A percentile compares a stretch with the other conserved stretches of the same genome.
Conservation (phyloP, 2,888 invertebrate species). For the Hirtodrosophila duncani region DNA sequence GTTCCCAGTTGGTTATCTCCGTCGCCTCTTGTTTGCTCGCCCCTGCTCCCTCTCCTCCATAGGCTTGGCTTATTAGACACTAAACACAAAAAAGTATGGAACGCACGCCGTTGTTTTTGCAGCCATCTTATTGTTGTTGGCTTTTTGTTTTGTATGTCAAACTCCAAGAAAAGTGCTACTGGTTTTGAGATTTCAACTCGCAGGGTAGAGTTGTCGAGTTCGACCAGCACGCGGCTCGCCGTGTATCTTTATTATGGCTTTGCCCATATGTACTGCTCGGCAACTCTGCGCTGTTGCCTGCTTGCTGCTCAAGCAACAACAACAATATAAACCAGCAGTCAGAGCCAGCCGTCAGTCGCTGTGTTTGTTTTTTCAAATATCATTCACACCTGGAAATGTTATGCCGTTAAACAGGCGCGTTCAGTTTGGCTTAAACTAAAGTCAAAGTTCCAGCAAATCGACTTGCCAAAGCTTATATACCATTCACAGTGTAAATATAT, state of each 20-base stretch:
- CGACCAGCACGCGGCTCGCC: constrained; percentile 37
- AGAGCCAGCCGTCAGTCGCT: constrained; percentile 37
- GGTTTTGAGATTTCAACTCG: constrained; percentile 66
- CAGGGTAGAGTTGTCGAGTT: constrained; percentile 51
- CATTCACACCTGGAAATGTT: constrained; percentile 39
- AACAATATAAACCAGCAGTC: constrained; percentile 15
- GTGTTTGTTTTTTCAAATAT: constrained; percentile 60
- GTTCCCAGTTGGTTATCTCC: constrained; percentile 45
- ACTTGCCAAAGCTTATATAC: no score
- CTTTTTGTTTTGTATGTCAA: constrained; percentile 43
- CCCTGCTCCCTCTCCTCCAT: constrained; percentile 41
- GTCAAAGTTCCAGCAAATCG: no score
- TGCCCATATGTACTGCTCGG: constrained; percentile 48
- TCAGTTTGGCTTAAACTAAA: no score
- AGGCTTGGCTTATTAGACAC: constrained; percentile 67
- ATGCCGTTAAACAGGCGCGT: constrained; percentile 1
- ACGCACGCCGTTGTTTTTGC: constrained; percentile 14
- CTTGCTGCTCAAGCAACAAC: constrained; percentile 31
- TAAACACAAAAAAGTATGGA: constrained; percentile 38
- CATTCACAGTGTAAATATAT: no score
- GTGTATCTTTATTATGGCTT: constrained; percentile 40
- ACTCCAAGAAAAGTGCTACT: constrained; percentile 73
- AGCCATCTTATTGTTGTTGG: not conserved
- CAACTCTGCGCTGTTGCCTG: constrained; percentile 48
- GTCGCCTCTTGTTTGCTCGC: constrained; percentile 35